Percentiles rank a stretch among this genome's conserved stretches.
These are phyloP conservation scores for Drosophila oshimai DNA, from an alignment of 1,140 invertebrate genomes.

Conservation along the genomic window DNA sequence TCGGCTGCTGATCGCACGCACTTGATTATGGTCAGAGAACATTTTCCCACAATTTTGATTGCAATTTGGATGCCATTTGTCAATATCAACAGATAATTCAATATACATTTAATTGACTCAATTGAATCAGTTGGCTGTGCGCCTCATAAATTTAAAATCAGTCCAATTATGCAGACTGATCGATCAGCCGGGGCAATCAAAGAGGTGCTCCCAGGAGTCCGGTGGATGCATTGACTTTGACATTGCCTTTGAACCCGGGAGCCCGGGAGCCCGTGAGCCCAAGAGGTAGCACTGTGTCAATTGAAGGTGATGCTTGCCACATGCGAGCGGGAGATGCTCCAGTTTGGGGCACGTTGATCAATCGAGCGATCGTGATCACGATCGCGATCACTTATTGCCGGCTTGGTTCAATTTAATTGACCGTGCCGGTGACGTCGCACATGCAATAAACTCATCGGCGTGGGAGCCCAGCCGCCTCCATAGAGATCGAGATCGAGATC, in stretches of 20 bases:
- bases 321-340: constrained; percentile 10
- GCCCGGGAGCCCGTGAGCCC: neutral
- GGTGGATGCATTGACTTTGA: constrained; percentile 38
- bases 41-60: constrained; percentile 62
- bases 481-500: neutral
- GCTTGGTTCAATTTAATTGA: constrained; percentile 71
- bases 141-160: constrained; percentile 66
- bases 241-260: constrained; percentile 48
- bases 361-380: constrained; percentile 31
- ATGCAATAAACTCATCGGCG: constrained; percentile 47
- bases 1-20: constrained; percentile 30
- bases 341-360: constrained; percentile 48
- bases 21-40: constrained; percentile 27
- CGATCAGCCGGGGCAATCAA: constrained; percentile 1
- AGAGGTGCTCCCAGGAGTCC: neutral
- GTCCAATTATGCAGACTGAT: constrained; percentile 58
- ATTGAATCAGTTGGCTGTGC: constrained; percentile 58
- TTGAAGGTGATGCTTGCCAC: constrained; percentile 55
- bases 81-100: constrained; percentile 76
- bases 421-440: constrained; percentile 55
- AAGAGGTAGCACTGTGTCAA: constrained; percentile 21
- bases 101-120: constrained; percentile 70
- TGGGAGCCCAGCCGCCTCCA: constrained; percentile 35
- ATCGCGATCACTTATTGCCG: constrained; percentile 15
- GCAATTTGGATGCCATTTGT: constrained; percentile 66